Evolutionary conservation across 2,797 vertebrate genomes (phyloP), one percentile per base, ranked within the genome.

Genomic region (Heliangelus exortis): DNA sequence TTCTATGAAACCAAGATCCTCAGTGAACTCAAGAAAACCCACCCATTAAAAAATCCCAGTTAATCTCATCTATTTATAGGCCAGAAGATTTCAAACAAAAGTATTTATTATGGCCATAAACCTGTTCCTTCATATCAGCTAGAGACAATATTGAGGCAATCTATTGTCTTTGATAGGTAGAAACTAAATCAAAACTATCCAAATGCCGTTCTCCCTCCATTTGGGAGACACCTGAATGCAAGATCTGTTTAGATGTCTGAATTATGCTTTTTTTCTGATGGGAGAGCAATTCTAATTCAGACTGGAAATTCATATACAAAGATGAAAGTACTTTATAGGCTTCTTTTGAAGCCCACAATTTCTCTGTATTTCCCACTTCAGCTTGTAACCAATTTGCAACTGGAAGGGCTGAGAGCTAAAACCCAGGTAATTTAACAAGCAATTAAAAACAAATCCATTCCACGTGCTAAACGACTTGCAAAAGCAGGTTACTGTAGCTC

Each of bases 401-500:
- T 78, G 67, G 31, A 61, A 82, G 15, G 31, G 34, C 54, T 94
- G 68, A 72, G 79, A 87, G 63, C 62, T 79, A 53, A 76, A 90
- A 13, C 29, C 28, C 57, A 88, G 80, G 83, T 93, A 82, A 90
- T 93, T 92, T 90, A 84, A 47, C 67, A 71, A 79, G 83, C 80
- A 87, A 88, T 95, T 97, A 96, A 96, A 94, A 69, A 3, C 83
- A 87, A 41, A 87, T 93, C 86, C 83, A 57, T 88, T 86, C 89
- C 21, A 45, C 9, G 4, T 63, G 69, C 75, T 89, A 81, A 88
- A 84, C 0, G 2, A 47, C 62, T 95, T 88, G 72, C 71, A 39
- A 79, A 89, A 93, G 66, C 14, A 2, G 53, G 80, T 88, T 90
- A 74, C 80, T 92, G 89, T 82, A 91, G 75, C 80, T 91, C 77